Base-by-base conservation (phyloP, 2,888 invertebrate species). In the Dioctria linearis region DNA sequence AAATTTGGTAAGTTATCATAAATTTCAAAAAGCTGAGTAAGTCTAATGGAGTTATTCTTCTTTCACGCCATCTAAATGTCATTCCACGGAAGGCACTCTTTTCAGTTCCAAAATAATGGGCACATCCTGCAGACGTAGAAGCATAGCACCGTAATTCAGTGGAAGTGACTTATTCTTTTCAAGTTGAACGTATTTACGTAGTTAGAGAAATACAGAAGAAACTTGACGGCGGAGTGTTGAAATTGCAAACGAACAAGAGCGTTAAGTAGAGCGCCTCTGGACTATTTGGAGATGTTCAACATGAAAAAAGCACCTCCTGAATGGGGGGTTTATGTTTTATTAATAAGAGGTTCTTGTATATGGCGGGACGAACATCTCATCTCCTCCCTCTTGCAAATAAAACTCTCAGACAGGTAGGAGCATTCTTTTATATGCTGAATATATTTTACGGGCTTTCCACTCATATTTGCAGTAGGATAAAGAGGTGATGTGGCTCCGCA, bases 261-360 rank as follows among this genome's bases (percentile, higher is more conserved):
- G 11, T 61, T 43, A 59, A 42, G 37, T 5, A 37, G 76, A 46
- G 13, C 39, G n/a, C 49, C 76, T 46, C 63, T 46, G 73, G 73
- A 75, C 73, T 25, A 25, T 39, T 59, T 59, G 8, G 11, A 40
- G 76, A 25, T 25, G 25, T 25, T 25, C 25, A 25, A 25, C 37
- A 40, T 4, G 13, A 6, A 66, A 43, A 37, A 49, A 51, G 51
- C 37, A 4, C 46, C 69, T 51, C 54, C 3, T 39, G 46, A 71
- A 37, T 11, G 69, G 40, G 25, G 25, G 54, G 8, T 42, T 78
- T 39, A 66, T 78, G 78, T 78, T 66, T 78, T 78, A 78, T 78
- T 78, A 78, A 78, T 78, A 65, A 78, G 78, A 78, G 49, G 39
- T 65, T 49, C 49, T 78, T 11, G 39, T 13, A 3, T 51, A 40